Evolutionary conservation across 2,113 vertebrate species (phyloP), one percentile per base, ranked within the genome.

Genomic region (Dasypus novemcinctus): DNA sequence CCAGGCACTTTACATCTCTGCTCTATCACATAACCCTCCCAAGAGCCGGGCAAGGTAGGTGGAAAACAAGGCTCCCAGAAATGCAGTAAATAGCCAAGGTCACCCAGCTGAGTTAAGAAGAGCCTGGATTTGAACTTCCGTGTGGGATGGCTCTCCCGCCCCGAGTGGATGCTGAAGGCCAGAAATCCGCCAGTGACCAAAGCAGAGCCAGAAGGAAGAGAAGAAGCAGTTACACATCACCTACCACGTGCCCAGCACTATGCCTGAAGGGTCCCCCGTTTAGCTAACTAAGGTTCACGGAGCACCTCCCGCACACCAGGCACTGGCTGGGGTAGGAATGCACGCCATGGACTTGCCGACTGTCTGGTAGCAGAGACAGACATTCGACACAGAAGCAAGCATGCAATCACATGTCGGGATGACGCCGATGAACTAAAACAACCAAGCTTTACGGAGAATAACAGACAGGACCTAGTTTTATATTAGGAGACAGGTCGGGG

Each of bases 171-270:
- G 64, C 81, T 79, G 2, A 86, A 86, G 74, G 20, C 43, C 36
- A 4, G 25, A 41, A 38, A 75, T 23, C 71, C 2, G 2, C 11
- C 64, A 2, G 4, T 46, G 86, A 63, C 82, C 85, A 81, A 38
- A 57, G 54, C 54, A 14, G 29, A 12, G 64, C 33, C 20, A 25
- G 27, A 63, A 41, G 82, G n/a, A 78, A 69, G 84, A 78, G 36
- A 33, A 15, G 3, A 3, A 31, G 13, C 41, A 43, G 52, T 41
- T 52, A 49, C 43, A 52, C 3, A 36, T 54, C 71, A 72, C n/a
- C 36, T 15, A 20, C 54, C 13, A 0, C 14, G 49, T 17, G 5
- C 54, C 63, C 11, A 15, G 2, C 0, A 0, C 54, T 17, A 15
- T 0, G 2, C 38, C 25, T 54, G 5, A 2, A 63, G 31, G 71